Base-by-base conservation (phyloP, 2,888 invertebrate species). In the Meandrusa payeni region DNA sequence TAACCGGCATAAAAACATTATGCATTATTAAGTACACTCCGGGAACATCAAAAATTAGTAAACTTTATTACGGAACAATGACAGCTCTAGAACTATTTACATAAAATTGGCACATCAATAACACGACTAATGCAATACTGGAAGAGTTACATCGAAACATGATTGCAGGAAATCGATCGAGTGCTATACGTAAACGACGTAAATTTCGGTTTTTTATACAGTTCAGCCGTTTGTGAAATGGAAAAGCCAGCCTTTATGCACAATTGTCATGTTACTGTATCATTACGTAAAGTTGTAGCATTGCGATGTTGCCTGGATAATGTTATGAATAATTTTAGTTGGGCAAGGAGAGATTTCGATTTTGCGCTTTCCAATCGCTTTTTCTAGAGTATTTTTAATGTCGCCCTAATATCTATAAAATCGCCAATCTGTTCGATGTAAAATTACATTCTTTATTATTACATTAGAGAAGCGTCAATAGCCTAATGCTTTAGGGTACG, bases 191-290 rank as follows among this genome's bases (percentile, higher is more conserved):
- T 29, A 31, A 17, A 23, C 12, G 24, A 13, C 9, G 15, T 28
- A 17, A 41, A 33, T 23, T 23, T 28, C 23, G n/a, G 10, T 22
- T 22, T 28, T 33, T 27, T 39, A 15, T 40, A 7, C 22, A 29
- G 23, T 22, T 36, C 28, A 20, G 15, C 36, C 41, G 23, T 3
- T 17, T 19, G 37, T 37, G 23, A 38, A 41, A 43, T 20, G 22
- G 28, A 37, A 43, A 38, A 32, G 38, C 38, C 9, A 5, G 7
- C n/a, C 7, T 20, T 43, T 32, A 43, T 26, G 5, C 31, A 10
- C 37, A 13, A 27, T 32, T n/a, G 13, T 26, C 29, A 22, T 15
- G 26, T 26, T 26, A 6, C 12, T 24, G 24, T 37, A 37, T 20
- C 7, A 32, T 31, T 36, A 36, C 10, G 6, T 3, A 12, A 23